Percentiles rank a stretch among this genome's conserved stretches.
Evolutionary conservation across 1,140 invertebrate genomes (phyloP).

Genomic region (Paraescarpia echinospica): DNA sequence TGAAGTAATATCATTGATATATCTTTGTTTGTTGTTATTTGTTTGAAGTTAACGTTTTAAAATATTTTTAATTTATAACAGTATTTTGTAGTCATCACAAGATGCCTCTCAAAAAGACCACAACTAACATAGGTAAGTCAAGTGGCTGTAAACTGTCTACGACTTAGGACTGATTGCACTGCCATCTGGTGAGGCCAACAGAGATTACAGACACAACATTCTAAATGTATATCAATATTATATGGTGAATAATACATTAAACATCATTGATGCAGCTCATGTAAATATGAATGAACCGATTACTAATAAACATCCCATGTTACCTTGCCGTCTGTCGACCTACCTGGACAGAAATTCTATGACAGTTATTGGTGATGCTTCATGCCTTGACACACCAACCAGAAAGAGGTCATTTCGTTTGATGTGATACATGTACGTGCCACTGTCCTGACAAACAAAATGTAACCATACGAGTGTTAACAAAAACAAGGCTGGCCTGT

Average conservation of each 20-base stretch:
- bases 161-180: too few relatives aligned
- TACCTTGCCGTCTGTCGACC: not conserved
- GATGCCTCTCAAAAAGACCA: too few relatives aligned
- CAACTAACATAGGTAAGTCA: too few relatives aligned
- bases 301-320: too few relatives aligned
- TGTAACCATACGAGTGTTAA: not conserved
- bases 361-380: constrained; percentile 39
- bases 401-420: constrained; percentile 42
- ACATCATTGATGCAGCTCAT: not conserved
- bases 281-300: not conserved
- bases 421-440: constrained; percentile 35
- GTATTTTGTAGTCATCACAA: too few relatives aligned
- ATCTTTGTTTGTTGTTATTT: too few relatives aligned
- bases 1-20: too few relatives aligned
- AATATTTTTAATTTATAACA: too few relatives aligned
- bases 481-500: not conserved
- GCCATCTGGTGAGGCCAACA: too few relatives aligned
- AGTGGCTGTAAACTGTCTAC: too few relatives aligned
- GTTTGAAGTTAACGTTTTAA: too few relatives aligned
- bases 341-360: constrained; percentile 48
- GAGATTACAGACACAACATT: too few relatives aligned
- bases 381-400: constrained; percentile 38
- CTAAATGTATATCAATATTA: not conserved
- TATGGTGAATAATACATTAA: not conserved
- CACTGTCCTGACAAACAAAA: not conserved